A percentile compares a stretch with the other conserved stretches of the same genome.
These are phyloP conservation scores for Crocuta crocuta DNA, from an alignment of 2,113 vertebrate species.

Conservation along the genomic window DNA sequence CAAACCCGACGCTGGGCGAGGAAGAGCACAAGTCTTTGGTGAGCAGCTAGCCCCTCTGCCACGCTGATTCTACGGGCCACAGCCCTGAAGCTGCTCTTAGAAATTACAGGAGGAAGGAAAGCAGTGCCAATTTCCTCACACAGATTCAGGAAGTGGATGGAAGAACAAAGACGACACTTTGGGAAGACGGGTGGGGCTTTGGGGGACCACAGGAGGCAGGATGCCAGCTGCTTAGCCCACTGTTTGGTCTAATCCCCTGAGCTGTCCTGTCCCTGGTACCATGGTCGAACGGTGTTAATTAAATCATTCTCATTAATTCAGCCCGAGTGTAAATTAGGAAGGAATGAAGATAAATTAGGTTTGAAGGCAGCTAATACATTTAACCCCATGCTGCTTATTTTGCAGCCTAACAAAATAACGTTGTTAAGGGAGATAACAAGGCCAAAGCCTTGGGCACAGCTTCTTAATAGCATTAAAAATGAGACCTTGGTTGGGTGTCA, in stretches of 20 bases:
- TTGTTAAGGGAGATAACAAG: slow-evolving; percentile 86
- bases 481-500: slow-evolving; percentile 80
- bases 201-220: slow-evolving; percentile 24
- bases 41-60: background rate
- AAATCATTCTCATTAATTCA: slow-evolving; percentile 88
- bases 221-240: slow-evolving; percentile 68
- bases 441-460: slow-evolving; percentile 83
- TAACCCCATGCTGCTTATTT: slow-evolving; percentile 88
- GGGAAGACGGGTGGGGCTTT: slow-evolving; percentile 6
- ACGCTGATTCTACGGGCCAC: background rate
- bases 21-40: background rate
- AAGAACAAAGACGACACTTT: slow-evolving; percentile 57
- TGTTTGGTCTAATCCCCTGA: slow-evolving; percentile 33
- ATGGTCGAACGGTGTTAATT: slow-evolving; percentile 84
- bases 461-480: slow-evolving; percentile 85
- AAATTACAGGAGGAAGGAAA: background rate
- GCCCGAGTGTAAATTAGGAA: slow-evolving; percentile 86
- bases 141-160: background rate
- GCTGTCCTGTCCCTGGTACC: slow-evolving; percentile 76
- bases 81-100: background rate
- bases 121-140: background rate
- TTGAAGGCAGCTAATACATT: slow-evolving; percentile 86
- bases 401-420: slow-evolving; percentile 86
- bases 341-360: slow-evolving; percentile 88
- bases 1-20: rapidly evolving